Conservation (phyloP, 2,113 vertebrate genomes). For the Ammospiza caudacuta region DNA sequence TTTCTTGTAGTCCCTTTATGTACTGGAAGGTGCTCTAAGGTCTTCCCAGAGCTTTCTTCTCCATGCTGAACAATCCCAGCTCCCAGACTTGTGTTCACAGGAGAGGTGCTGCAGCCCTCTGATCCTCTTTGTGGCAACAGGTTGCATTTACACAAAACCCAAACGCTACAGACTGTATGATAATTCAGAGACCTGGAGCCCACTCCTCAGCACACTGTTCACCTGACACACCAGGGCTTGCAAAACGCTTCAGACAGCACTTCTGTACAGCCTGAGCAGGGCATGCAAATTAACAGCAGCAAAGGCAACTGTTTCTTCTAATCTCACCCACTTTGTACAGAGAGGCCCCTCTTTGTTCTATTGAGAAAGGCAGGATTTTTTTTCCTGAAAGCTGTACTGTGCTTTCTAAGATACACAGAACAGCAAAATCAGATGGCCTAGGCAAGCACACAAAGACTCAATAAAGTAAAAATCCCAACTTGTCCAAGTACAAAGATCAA, state of each 20-base stretch:
- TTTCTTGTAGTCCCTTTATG: background rate
- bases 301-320: slow-evolving; percentile 46
- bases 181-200: background rate
- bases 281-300: slow-evolving; percentile 19
- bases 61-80: background rate
- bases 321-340: slow-evolving; percentile 3
- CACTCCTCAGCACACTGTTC: background rate
- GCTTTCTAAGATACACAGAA: background rate
- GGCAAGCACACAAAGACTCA: background rate
- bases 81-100: too few species aligned
- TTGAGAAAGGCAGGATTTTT: slow-evolving; percentile 33
- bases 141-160: background rate
- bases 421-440: slow-evolving; percentile 22
- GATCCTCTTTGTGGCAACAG: background rate
- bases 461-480: background rate
- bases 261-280: background rate
- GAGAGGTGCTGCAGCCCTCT: background rate
- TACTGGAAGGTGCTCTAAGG: background rate
- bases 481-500: background rate
- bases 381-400: slow-evolving; percentile 1
- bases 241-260: background rate
- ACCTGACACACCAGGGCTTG: background rate
- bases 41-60: background rate
- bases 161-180: rapidly evolving
- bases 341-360: slow-evolving; percentile 38